Base-by-base conservation (phyloP, 2,888 invertebrate species). In the Drosophila borealis region DNA sequence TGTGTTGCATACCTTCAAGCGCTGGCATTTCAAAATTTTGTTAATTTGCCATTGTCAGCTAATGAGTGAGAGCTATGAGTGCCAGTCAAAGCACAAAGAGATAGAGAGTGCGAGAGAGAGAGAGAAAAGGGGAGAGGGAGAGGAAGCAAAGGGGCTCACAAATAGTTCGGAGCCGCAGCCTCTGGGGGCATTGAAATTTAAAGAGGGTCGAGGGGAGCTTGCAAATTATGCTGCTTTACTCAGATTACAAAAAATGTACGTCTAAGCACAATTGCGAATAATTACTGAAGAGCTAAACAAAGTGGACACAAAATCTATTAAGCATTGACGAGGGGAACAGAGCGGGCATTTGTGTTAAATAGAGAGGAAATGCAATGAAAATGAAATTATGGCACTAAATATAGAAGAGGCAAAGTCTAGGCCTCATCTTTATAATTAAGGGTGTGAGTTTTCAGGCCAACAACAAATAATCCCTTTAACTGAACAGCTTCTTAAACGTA, bases 21-120 rank as follows among this genome's bases (percentile, higher is more conserved):
- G 60, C 57, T 60, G 54, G 49, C 56, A 25, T 69, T 57, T 36
- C 25, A 60, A 60, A 62, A 68, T 68, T 59, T 54, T 49, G 64
- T 76, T 76, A 77, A 76, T 73, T 76, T 73, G 63, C 69, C 74
- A 77, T 77, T 77, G 73, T 77, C 76, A 73, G 77, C 76, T 77
- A 73, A 73, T 73, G 73, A 77, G 69, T 17, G 50, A 73, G 55
- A 37, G 41, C 62, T 66, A 62, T 67, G n/a, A 55, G 13, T 53
- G 53, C 53, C 53, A 17, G 29, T 17, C 41, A 53, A 51, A 54
- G 29, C 44, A 41, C 3, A 48, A 48, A 8, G 39, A 13, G 21
- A 19, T 29, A 29, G 10, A 3, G 9, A 0, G 14, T 2, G n/a
- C 1, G 10, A n/a, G 25, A 49, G 10, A 37, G 17, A 5, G 10